Evolutionary conservation across 2,113 vertebrate genomes (phyloP).

Genomic region (Paralichthys olivaceus): DNA sequence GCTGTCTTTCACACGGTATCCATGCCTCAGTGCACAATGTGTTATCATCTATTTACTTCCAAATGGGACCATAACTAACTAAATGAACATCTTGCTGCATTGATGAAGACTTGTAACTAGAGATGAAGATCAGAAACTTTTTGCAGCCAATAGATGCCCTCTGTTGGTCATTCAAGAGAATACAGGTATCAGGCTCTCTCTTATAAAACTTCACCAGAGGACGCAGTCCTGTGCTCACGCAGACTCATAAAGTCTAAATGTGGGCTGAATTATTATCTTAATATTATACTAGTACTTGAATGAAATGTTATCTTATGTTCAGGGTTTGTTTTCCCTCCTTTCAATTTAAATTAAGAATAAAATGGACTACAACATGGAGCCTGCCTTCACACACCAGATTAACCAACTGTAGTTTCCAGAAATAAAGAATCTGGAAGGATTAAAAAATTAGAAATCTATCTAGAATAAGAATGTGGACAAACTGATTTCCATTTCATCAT

Average conservation of each 20-base stretch:
- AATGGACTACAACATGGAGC: neutral
- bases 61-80: too few relatives aligned
- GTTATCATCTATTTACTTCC: too few relatives aligned
- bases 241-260: neutral
- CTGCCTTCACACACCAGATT: neutral
- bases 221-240: neutral
- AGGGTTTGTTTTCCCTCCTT: neutral
- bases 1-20: too few relatives aligned
- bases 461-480: slow-evolving; percentile 17
- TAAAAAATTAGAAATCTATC: slow-evolving; percentile 13
- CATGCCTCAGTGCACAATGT: too few relatives aligned
- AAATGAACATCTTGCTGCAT: too few relatives aligned
- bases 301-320: neutral
- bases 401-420: neutral
- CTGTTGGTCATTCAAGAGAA: too few relatives aligned
- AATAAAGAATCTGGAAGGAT: neutral
- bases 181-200: too few relatives aligned
- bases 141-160: too few relatives aligned
- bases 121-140: too few relatives aligned
- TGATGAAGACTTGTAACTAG: too few relatives aligned
- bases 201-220: neutral
- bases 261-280: neutral
- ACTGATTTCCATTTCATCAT: slow-evolving; percentile 58
- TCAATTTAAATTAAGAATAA: neutral
- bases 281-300: neutral